Percentiles rank a stretch among this genome's conserved stretches.
These are phyloP conservation scores for Isotomurus palustris DNA, from an alignment of 2,888 invertebrate genomes.

Conservation along the genomic window DNA sequence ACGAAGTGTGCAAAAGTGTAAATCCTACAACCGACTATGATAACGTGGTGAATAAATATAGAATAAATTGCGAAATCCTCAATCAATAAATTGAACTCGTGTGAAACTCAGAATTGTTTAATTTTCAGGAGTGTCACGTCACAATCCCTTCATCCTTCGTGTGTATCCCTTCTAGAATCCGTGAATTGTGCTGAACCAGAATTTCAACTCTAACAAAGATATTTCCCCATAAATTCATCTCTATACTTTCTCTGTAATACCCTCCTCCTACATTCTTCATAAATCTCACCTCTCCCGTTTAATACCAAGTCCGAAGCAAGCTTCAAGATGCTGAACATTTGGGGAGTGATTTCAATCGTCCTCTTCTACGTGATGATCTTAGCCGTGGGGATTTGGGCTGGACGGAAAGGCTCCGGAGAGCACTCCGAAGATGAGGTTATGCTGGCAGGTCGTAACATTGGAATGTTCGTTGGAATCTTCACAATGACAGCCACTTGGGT, in stretches of 20 bases:
- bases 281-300: background rate
- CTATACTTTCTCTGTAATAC: background rate
- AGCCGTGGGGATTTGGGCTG: slow-evolving; percentile 64
- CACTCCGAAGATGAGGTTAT: slow-evolving; percentile 62
- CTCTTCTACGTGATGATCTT: slow-evolving; percentile 64
- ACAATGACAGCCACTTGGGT: slow-evolving; percentile 61
- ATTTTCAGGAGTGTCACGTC: too few relatives aligned
- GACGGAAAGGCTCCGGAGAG: slow-evolving; percentile 55
- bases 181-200: too few relatives aligned
- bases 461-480: slow-evolving; percentile 63
- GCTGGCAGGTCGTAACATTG: slow-evolving; percentile 64
- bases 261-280: background rate
- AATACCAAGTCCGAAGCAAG: background rate
- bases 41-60: too few relatives aligned
- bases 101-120: too few relatives aligned
- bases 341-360: slow-evolving; percentile 61
- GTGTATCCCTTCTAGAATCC: too few relatives aligned
- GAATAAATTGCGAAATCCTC: too few relatives aligned
- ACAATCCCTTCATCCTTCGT: too few relatives aligned
- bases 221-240: too few relatives aligned
- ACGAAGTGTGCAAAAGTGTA: too few relatives aligned
- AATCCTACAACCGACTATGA: too few relatives aligned
- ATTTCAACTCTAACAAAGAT: too few relatives aligned
- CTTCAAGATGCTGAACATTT: slow-evolving; percentile 53
- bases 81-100: too few relatives aligned